phyloP scores from a whole-genome alignment of 2,888 invertebrate genomes.

The Geophilus truncorum region DNA sequence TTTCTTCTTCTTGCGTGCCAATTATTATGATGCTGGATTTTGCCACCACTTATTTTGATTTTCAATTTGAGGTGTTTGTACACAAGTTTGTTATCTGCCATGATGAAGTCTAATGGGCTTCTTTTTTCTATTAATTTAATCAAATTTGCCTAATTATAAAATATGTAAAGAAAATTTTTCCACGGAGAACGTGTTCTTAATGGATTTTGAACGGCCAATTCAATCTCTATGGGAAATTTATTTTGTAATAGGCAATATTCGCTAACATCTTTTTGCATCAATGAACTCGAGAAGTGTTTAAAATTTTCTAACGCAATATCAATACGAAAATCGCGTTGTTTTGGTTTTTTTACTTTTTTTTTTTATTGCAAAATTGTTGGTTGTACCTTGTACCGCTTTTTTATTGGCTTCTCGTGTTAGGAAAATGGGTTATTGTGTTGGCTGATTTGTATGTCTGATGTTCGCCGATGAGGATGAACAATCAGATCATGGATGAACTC shows the following conservation, averaged over 20 bases:
- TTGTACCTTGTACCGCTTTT: not conserved
- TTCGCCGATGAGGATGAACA: not conserved
- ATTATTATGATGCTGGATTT: too few relatives aligned
- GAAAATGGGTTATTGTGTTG: not conserved
- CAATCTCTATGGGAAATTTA: conserved; percentile 13
- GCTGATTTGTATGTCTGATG: not conserved
- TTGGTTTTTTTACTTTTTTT: not conserved
- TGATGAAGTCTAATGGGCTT: not conserved
- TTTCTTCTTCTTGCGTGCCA: not conserved
- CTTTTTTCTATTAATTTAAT: not conserved
- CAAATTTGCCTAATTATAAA: conserved; percentile 3
- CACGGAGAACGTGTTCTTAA: not conserved
- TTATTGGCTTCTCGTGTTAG: not conserved
- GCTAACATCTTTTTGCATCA: conserved; percentile 12
- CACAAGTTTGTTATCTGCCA: not conserved
- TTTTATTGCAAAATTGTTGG: not conserved
- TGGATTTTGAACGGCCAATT: conserved; percentile 6
- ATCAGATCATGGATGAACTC: not conserved
- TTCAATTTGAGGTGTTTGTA: not conserved
- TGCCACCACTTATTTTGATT: not conserved
- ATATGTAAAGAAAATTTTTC: not conserved
- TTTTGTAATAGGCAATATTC: conserved; percentile 3
- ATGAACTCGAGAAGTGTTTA: not conserved
- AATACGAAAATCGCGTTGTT: not conserved
- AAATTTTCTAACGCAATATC: not conserved